phyloP scores from a whole-genome alignment of 2,797 vertebrate genomes.

The Sebastes diaconus region DNA sequence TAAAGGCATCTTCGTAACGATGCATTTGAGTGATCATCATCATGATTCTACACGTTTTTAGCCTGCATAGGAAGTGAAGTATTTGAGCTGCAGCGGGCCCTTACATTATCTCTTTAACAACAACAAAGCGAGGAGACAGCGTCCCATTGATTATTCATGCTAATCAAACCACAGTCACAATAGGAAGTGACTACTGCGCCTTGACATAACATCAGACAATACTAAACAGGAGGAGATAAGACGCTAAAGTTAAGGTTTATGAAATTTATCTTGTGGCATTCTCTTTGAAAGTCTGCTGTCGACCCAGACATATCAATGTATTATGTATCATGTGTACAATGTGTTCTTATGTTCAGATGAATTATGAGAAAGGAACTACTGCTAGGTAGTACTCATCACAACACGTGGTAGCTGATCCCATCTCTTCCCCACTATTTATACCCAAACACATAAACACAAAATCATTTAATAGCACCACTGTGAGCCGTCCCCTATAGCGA shows the following conservation, averaged over 20 bases:
- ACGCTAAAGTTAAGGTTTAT: slow-evolving; percentile 6
- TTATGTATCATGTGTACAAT: slow-evolving; percentile 33
- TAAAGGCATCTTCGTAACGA: not conserved
- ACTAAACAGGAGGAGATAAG: slow-evolving; percentile 3
- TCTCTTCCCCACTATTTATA: slow-evolving; percentile 12
- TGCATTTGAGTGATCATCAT: not conserved
- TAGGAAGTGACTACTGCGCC: slow-evolving; percentile 7
- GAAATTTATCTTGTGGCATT: slow-evolving; percentile 4
- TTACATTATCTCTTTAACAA: slow-evolving; percentile 12
- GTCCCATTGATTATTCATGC: slow-evolving; percentile 38
- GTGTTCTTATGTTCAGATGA: slow-evolving; percentile 35
- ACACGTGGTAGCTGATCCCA: not conserved
- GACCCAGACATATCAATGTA: slow-evolving; percentile 8
- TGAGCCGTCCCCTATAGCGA: not conserved
- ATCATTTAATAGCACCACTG: slow-evolving; percentile 10
- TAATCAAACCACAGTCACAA: slow-evolving; percentile 16
- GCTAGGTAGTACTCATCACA: not conserved
- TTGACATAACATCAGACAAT: slow-evolving; percentile 11
- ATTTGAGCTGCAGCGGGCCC: not conserved
- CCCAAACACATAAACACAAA: slow-evolving; percentile 18
- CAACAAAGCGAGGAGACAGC: slow-evolving; percentile 26
- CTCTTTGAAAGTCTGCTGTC: slow-evolving; percentile 7
- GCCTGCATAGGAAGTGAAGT: not conserved
- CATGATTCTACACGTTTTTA: slow-evolving; percentile 1
- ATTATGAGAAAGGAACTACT: slow-evolving; percentile 27